Base-by-base conservation (phyloP, 2,888 invertebrate species). In the Seira musarum region DNA sequence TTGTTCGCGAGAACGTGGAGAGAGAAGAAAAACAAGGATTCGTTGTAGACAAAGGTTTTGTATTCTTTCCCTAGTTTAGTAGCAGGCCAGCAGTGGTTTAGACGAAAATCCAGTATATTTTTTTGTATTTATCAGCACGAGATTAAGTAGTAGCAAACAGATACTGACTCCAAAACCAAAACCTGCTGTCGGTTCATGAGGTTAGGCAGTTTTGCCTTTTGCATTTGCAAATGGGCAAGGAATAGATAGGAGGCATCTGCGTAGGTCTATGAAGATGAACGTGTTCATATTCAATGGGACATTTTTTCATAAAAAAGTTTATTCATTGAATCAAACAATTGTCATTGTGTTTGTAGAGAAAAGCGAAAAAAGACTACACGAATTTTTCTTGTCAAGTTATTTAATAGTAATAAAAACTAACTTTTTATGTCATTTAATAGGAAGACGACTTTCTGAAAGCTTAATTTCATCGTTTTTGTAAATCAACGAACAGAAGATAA, bases 391-490 rank as follows among this genome's bases (percentile, higher is more conserved):
- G 57, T 57, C 57, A 57, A 57, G 57, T 57, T 57, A 57, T 57
- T 57, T n/a, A 57, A 57, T 57, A 8, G 6, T 8, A 40, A 6
- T 8, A 40, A 8, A 40, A 40, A 40, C 10, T n/a, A 17, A 30
- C 64, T 65, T 72, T 40, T 71, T 57, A 21, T 71, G 64, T 75
- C 67, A 75, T 67, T 75, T 61, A 75, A 75, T 75, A 75, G 74
- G 67, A 67, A 61, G 57, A 30, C 46, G 19, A 13, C 40, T 40
- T 6, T 6, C 40, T 40, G 40, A 40, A 13, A 40, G 40, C 13
- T n/a, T n/a, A n/a, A 8, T 13, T 57, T 57, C 57, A 57, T 57
- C 57, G n/a, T 57, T 10, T 57, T 17, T n/a, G 17, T n/a, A 57
- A 57, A 8, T 57, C 57, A 17, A n/a, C 57, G 17, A 57, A n/a